Evolutionary conservation across 2,888 invertebrate species (phyloP).

Genomic region (Pterostichus niger): DNA sequence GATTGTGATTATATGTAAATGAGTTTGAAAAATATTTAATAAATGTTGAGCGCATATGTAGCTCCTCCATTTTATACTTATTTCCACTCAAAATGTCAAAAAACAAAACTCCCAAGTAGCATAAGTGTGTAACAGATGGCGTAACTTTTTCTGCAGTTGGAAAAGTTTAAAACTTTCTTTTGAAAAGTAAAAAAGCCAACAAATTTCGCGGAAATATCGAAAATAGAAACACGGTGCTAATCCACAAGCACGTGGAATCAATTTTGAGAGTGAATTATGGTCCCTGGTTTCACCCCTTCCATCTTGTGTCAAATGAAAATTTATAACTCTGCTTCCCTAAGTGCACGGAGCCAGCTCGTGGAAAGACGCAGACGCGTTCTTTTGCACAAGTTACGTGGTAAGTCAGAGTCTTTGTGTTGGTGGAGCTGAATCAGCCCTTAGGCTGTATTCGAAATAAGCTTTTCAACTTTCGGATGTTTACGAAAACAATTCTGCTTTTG

Average conservation of each 20-base stretch:
- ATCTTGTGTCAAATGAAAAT: slow-evolving; percentile 65
- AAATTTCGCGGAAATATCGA: slow-evolving; percentile 52
- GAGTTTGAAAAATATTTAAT: slow-evolving; percentile 50
- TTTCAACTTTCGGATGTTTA: slow-evolving; percentile 52
- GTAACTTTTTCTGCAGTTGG: slow-evolving; percentile 28
- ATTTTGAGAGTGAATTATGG: slow-evolving; percentile 55
- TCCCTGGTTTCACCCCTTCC: slow-evolving; percentile 20
- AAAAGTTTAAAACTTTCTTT: slow-evolving; percentile 42
- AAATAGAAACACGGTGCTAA: slow-evolving; percentile 58
- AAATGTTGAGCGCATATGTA: slow-evolving; percentile 47
- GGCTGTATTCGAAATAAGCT: slow-evolving; percentile 48
- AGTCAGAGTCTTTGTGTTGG: slow-evolving; percentile 52
- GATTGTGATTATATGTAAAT: slow-evolving; percentile 53
- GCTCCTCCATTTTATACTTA: slow-evolving; percentile 46
- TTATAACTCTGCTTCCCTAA: slow-evolving; percentile 62
- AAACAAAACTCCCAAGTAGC: slow-evolving; percentile 33
- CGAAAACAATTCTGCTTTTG: slow-evolving; percentile 55
- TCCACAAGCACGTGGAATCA: slow-evolving; percentile 58
- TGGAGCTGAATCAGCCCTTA: slow-evolving; percentile 51
- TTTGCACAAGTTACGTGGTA: slow-evolving; percentile 26
- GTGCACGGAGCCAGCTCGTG: slow-evolving; percentile 23
- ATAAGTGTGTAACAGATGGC: slow-evolving; percentile 57
- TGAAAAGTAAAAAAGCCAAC: slow-evolving; percentile 49
- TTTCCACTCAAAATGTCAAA: slow-evolving; percentile 44
- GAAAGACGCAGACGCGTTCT: slow-evolving; percentile 9